These are phyloP conservation scores for Pentalonia nigronervosa DNA, from an alignment of 1,140 invertebrate genomes.

Conservation along the genomic window DNA sequence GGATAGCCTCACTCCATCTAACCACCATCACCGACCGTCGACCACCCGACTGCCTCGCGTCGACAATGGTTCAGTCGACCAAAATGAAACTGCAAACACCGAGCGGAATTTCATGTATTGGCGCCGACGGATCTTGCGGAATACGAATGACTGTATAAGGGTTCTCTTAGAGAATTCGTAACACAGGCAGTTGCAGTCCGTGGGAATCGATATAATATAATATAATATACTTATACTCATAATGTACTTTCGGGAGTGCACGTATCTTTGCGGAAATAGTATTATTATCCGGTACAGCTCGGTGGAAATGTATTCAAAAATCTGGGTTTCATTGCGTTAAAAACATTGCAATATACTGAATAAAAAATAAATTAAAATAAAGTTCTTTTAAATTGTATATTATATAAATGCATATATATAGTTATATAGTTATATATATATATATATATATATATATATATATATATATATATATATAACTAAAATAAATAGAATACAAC, in stretches of 20 bases:
- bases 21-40: too few relatives aligned
- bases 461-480: not conserved
- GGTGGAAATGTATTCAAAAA: not conserved
- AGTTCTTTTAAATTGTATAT: not conserved
- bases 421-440: too few relatives aligned
- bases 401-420: too few relatives aligned
- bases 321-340: not conserved
- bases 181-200: not conserved
- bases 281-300: not conserved
- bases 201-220: not conserved
- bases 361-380: not conserved
- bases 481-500: not conserved
- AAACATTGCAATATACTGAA: not conserved
- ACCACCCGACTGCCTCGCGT: too few relatives aligned
- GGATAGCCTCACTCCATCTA: not conserved
- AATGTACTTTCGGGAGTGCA: not conserved
- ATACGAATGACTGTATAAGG: constrained; percentile 39
- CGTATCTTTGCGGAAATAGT: not conserved
- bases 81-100: constrained; percentile 49
- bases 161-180: not conserved
- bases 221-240: too few relatives aligned
- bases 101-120: constrained; percentile 26
- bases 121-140: not conserved
- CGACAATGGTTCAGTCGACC: constrained; percentile 26
- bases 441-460: too few relatives aligned